phyloP scores from a whole-genome alignment of 1,140 invertebrate genomes.

The Drosophila ohnishii region DNA sequence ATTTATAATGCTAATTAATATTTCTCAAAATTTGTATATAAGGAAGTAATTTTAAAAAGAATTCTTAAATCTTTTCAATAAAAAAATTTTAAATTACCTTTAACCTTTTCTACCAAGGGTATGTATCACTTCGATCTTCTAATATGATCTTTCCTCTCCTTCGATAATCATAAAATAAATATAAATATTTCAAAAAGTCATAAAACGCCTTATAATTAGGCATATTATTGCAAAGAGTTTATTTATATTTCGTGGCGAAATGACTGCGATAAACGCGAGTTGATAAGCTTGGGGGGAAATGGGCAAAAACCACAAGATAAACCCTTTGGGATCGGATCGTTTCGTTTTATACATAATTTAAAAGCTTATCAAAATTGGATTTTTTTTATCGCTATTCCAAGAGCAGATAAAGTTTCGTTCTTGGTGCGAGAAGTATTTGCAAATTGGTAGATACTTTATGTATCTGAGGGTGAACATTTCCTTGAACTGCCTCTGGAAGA shows the following conservation, averaged over 20 bases:
- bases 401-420: slow-evolving; percentile 33
- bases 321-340: slow-evolving; percentile 35
- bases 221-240: slow-evolving; percentile 62
- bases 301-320: slow-evolving; percentile 27
- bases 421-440: slow-evolving; percentile 18
- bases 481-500: slow-evolving; percentile 31
- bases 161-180: slow-evolving; percentile 31
- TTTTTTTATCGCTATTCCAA: slow-evolving; percentile 49
- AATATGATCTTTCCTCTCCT: neutral
- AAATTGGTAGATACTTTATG: slow-evolving; percentile 24
- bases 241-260: slow-evolving; percentile 35
- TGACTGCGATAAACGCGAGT: slow-evolving; percentile 47
- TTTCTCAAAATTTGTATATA: too few relatives aligned
- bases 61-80: too few relatives aligned
- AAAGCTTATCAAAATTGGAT: slow-evolving; percentile 66
- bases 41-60: too few relatives aligned
- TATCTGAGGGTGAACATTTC: slow-evolving; percentile 19
- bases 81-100: too few relatives aligned
- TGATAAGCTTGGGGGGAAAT: slow-evolving; percentile 14
- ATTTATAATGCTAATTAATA: too few relatives aligned
- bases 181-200: slow-evolving; percentile 51
- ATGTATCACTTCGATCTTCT: neutral
- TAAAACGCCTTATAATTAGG: slow-evolving; percentile 64
- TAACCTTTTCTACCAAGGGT: neutral
- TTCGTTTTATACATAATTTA: slow-evolving; percentile 60